Conservation (phyloP, 2,797 vertebrate species). For the Spatula versicolor region DNA sequence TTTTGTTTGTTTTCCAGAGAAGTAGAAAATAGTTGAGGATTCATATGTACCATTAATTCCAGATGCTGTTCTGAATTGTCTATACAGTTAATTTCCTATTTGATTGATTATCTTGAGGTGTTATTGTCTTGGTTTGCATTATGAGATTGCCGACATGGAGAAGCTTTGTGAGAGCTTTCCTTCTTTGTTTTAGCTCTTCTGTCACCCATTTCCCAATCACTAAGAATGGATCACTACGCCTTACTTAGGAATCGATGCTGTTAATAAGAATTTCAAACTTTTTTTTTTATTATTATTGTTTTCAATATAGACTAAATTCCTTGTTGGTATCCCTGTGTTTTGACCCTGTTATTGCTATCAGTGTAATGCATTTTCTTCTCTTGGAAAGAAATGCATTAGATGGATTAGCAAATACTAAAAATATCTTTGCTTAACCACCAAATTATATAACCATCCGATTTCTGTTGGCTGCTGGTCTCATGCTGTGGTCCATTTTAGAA, state of each 20-base stretch:
- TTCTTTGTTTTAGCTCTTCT: neutral
- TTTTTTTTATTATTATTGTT: neutral
- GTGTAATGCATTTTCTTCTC: slow-evolving; percentile 54
- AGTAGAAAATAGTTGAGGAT: neutral
- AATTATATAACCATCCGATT: slow-evolving; percentile 65
- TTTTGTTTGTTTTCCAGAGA: neutral
- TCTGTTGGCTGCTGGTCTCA: slow-evolving; percentile 22
- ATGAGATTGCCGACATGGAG: neutral
- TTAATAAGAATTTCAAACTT: neutral
- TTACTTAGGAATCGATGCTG: neutral
- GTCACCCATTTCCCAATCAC: neutral
- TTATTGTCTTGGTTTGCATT: neutral
- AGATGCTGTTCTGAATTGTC: neutral
- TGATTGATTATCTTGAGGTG: neutral
- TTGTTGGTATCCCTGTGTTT: neutral
- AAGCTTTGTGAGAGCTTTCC: neutral
- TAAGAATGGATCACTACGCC: neutral
- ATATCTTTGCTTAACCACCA: slow-evolving; percentile 71
- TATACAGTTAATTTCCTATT: neutral
- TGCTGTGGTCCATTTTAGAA: neutral
- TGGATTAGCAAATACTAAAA: slow-evolving; percentile 72
- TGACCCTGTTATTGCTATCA: slow-evolving; percentile 31
- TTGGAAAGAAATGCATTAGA: slow-evolving; percentile 64
- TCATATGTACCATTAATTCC: neutral
- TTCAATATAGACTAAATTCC: neutral